A percentile compares a stretch with the other conserved stretches of the same genome.
Conservation (phyloP, 1,140 invertebrate genomes). For the Cydia pomonella region DNA sequence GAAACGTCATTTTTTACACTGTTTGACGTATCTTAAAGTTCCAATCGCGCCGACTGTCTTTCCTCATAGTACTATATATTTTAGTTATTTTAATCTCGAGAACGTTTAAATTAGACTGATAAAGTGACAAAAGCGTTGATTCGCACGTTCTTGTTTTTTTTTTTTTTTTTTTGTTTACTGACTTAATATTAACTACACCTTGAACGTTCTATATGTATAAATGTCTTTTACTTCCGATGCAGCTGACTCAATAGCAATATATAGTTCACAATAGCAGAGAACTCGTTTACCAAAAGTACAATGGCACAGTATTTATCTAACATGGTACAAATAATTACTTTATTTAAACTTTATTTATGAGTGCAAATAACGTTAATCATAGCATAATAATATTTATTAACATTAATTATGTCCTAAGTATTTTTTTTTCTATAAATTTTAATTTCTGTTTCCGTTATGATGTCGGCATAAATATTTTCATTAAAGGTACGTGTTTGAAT, state of each 20-base stretch:
- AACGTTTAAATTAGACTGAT: not conserved
- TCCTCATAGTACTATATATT: not conserved
- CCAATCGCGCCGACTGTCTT: too few relatives aligned
- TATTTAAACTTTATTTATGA: not conserved
- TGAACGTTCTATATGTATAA: not conserved
- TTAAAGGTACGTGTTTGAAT: not conserved
- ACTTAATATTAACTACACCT: not conserved
- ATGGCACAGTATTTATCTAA: constrained; percentile 13
- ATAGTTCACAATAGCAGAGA: not conserved
- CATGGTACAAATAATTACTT: constrained; percentile 10
- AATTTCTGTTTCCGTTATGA: not conserved
- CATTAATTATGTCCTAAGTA: constrained; percentile 3
- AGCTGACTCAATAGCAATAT: not conserved
- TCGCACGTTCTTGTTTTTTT: not conserved
- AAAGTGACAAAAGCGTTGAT: constrained; percentile 5
- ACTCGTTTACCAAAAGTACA: constrained; percentile 20
- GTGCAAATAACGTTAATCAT: constrained; percentile 20
- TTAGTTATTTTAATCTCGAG: not conserved
- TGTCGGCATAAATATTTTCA: not conserved
- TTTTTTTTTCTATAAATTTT: not conserved
- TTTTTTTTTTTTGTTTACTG: constrained; percentile 1
- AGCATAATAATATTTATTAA: constrained; percentile 24
- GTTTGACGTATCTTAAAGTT: too few relatives aligned
- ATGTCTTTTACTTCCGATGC: not conserved
- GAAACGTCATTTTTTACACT: too few relatives aligned